phyloP scores from a whole-genome alignment of 2,888 invertebrate genomes.

The Serripes groenlandicus region DNA sequence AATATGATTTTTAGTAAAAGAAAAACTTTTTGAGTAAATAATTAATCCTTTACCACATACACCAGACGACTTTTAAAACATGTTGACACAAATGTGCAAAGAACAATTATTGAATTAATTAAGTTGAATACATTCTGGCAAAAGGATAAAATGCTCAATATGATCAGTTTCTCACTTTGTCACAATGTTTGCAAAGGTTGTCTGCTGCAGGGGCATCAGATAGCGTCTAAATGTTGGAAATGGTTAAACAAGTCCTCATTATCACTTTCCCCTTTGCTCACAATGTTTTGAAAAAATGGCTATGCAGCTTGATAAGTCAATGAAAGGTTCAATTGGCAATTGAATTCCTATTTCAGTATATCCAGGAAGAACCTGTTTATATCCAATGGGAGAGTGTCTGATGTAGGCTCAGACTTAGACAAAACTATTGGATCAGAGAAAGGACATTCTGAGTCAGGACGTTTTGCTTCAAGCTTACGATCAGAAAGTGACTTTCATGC shows the following conservation, averaged over 20 bases:
- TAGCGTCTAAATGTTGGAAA: not conserved
- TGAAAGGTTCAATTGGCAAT: not conserved
- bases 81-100: too few relatives aligned
- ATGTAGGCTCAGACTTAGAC: constrained; percentile 48
- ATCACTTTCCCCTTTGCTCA: not conserved
- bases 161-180: not conserved
- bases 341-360: constrained; percentile 20
- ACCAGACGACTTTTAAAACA: too few relatives aligned
- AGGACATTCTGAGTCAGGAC: constrained; percentile 13
- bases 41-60: too few relatives aligned
- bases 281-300: not conserved
- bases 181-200: not conserved
- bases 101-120: too few relatives aligned
- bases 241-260: not conserved
- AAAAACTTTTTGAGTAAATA: too few relatives aligned
- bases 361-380: constrained; percentile 41
- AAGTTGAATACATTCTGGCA: too few relatives aligned
- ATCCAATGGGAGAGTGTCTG: constrained; percentile 33
- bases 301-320: not conserved
- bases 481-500: constrained; percentile 7
- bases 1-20: too few relatives aligned
- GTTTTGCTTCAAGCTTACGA: not conserved
- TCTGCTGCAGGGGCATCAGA: not conserved
- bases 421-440: constrained; percentile 24
- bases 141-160: too few relatives aligned